phyloP scores from a whole-genome alignment of 64 coral and sea anemone species.

The Dendrophyllia cribrosa region DNA sequence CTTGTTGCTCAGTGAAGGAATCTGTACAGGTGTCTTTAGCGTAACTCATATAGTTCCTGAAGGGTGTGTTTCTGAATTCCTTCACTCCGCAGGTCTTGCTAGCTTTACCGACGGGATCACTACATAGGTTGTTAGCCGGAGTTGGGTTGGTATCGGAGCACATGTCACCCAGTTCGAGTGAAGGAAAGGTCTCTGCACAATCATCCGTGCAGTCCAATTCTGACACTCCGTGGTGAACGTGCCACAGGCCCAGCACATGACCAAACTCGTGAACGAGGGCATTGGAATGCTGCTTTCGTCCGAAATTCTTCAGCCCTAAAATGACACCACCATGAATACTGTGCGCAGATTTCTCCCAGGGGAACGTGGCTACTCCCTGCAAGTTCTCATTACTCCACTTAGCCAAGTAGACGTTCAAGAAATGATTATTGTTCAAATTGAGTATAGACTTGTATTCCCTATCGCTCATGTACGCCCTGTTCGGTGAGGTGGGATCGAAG shows the following conservation, averaged over 20 bases:
- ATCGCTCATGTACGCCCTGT: conserved; percentile 82
- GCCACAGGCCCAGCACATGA: conserved; percentile 88
- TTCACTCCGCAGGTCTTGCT: conserved; percentile 56
- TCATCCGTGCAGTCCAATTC: conserved; percentile 82
- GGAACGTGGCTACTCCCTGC: conserved; percentile 86
- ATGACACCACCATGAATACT: conserved; percentile 77
- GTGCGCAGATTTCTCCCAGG: conserved; percentile 92
- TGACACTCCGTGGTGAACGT: conserved; percentile 87
- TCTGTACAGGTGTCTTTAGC: conserved; percentile 82
- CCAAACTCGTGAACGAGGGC: conserved; percentile 95
- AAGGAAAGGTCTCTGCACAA: conserved; percentile 90
- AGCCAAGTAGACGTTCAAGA: conserved; percentile 89
- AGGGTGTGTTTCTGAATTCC: conserved; percentile 72
- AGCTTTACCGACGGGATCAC: conserved; percentile 31
- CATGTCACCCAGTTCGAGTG: conserved; percentile 92
- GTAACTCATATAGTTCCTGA: conserved; percentile 96
- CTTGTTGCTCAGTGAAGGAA: conserved; percentile 87
- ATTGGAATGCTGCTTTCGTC: conserved; percentile 50
- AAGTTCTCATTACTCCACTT: conserved; percentile 53
- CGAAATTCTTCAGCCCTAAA: conserved; percentile 72
- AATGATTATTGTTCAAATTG: conserved; percentile 70
- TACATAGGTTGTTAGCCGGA: conserved; percentile 58
- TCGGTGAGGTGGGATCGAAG: conserved; percentile 82
- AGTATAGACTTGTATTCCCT: conserved; percentile 83
- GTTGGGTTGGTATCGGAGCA: conserved; percentile 98